phyloP scores from a whole-genome alignment of 2,113 vertebrate genomes.

The Campylomormyrus numenius region DNA sequence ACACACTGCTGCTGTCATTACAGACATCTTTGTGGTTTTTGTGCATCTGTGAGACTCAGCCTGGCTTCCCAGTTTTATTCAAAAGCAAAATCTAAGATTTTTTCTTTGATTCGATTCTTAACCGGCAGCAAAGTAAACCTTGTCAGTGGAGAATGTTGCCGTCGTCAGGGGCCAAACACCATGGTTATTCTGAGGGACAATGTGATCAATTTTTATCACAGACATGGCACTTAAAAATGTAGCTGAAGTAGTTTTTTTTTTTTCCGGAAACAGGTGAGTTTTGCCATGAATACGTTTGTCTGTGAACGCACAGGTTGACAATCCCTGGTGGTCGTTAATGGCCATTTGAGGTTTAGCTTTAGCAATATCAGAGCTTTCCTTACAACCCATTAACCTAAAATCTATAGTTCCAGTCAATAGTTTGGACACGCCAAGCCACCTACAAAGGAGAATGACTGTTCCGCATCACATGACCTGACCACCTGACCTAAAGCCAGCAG shows the following conservation, averaged over 20 bases:
- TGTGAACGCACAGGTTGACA: background rate
- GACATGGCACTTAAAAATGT: background rate
- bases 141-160: background rate
- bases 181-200: background rate
- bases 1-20: background rate
- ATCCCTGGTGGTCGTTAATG: too few relatives aligned
- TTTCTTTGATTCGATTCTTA: background rate
- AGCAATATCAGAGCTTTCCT: background rate
- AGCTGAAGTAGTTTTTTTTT: too few relatives aligned
- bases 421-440: background rate
- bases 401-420: background rate
- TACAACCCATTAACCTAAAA: background rate
- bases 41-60: background rate
- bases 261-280: background rate
- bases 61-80: background rate
- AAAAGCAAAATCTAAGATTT: background rate
- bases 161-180: background rate
- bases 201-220: background rate
- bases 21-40: background rate
- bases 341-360: background rate
- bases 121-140: background rate
- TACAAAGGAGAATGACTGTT: background rate
- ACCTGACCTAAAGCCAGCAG: background rate
- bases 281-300: background rate
- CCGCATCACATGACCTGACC: background rate